phyloP scores from a whole-genome alignment of 1,140 invertebrate genomes.

The Drosophila watanabei region DNA sequence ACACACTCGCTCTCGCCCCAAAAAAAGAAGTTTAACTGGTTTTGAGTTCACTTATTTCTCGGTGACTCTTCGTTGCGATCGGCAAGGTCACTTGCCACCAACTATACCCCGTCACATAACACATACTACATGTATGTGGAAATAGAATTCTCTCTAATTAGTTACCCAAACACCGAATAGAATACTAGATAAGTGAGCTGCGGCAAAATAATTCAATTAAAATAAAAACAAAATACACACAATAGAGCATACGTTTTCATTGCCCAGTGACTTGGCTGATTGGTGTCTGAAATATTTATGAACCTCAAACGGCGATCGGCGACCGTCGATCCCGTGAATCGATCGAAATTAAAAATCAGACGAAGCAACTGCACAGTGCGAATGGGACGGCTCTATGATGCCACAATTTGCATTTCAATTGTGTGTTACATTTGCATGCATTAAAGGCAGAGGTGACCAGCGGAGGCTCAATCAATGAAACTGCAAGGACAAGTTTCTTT shows the following conservation, averaged over 20 bases:
- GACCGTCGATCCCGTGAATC: slow-evolving; percentile 59
- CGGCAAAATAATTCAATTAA: slow-evolving; percentile 12
- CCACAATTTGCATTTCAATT: slow-evolving; percentile 51
- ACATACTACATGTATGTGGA: slow-evolving; percentile 6
- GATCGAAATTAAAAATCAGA: slow-evolving; percentile 22
- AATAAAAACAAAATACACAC: background rate
- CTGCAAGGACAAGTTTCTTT: background rate
- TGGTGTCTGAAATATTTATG: slow-evolving; percentile 63
- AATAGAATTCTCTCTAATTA: slow-evolving; percentile 53
- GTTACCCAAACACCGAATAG: slow-evolving; percentile 29
- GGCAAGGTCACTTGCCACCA: slow-evolving; percentile 23
- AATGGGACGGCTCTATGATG: slow-evolving; percentile 15
- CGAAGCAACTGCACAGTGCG: slow-evolving; percentile 3
- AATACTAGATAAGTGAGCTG: slow-evolving; percentile 10
- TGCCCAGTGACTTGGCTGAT: slow-evolving; percentile 19
- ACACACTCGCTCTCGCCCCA: background rate
- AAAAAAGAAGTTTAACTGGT: slow-evolving; percentile 76
- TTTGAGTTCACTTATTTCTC: slow-evolving; percentile 51
- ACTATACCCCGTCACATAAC: background rate
- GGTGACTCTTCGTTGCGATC: slow-evolving; percentile 31
- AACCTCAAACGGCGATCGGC: slow-evolving; percentile 26
- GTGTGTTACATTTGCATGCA: slow-evolving; percentile 53
- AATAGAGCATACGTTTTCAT: slow-evolving; percentile 46
- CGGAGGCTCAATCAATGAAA: background rate
- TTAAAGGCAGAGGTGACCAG: slow-evolving; percentile 20